Conservation (phyloP, 1,140 invertebrate species). For the Lanistes nyassanus region DNA sequence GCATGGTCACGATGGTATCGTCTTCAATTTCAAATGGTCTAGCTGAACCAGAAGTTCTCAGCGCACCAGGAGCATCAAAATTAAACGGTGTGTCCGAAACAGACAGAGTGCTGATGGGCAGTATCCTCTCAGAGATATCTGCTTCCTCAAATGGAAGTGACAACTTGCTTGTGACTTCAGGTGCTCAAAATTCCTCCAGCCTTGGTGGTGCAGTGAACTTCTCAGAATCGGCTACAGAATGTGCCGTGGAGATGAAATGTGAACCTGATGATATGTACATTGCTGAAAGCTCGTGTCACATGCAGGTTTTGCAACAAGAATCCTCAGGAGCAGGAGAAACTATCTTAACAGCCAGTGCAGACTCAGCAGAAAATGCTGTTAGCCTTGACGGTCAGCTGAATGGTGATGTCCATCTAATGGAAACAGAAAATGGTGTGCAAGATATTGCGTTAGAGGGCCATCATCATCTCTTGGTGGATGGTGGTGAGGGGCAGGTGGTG, state of each 20-base stretch:
- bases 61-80: background rate
- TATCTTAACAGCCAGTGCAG: background rate
- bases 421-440: background rate
- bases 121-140: no score
- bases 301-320: no score
- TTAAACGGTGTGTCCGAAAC: constrained; percentile 15
- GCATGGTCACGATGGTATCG: background rate
- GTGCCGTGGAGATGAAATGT: constrained; percentile 8
- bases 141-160: no score
- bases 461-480: background rate
- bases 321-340: no score
- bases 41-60: no score
- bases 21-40: constrained; percentile 10
- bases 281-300: background rate
- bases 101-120: background rate
- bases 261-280: constrained; percentile 16
- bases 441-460: background rate
- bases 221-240: background rate
- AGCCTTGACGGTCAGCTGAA: background rate
- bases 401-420: background rate
- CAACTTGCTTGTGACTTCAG: no score
- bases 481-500: background rate
- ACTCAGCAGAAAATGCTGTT: background rate
- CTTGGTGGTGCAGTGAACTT: constrained; percentile 10
- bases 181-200: no score